Evolutionary conservation across 92 coral and sea anemone genomes (phyloP), one percentile per base, ranked within the genome.

Genomic region (Porites rus): DNA sequence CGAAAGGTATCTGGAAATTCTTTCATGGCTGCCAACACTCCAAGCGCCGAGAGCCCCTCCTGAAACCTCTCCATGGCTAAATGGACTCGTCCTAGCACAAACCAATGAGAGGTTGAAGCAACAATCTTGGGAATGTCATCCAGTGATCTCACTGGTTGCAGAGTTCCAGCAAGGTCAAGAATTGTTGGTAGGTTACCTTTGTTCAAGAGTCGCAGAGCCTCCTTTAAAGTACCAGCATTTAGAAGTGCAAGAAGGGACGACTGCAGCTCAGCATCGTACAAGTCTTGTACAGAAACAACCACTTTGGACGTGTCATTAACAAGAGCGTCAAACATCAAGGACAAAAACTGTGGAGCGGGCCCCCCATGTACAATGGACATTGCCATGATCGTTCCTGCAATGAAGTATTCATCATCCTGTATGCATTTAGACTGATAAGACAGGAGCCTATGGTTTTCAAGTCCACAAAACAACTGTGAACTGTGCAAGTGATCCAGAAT

Each of bases 301-400:
- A 52, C 59, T 74, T 62, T 80, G 58, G 80, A 82, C 67, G 76
- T 91, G 89, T 50, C 60, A 88, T 61, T 91, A 8, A 88, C 82
- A 4, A 91, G 59, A 52, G 92, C 89, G 62, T 80, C 84, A 79
- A 65, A 93, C 69, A 93, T 82, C 17, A 85, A 71, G 16, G 92
- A 91, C 43, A 93, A 71, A 56, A 86, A 91, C 11, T 83, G 74
- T 65, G 76, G 85, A 10, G 90, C 96, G 11, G 89, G 78, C 17
- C 93, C 93, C 46, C 96, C 90, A 82, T 90, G 93, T 2, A 93
- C n/a, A n/a, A n/a, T n/a, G n/a, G n/a, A n/a, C n/a, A n/a, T n/a
- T n/a, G n/a, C n/a, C n/a, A n/a, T n/a, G n/a, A n/a, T n/a, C n/a
- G n/a, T n/a, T n/a, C n/a, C n/a, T n/a, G n/a, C n/a, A n/a, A n/a